Evolutionary conservation across 2,888 invertebrate genomes (phyloP).

Genomic region (Tyria jacobaeae): DNA sequence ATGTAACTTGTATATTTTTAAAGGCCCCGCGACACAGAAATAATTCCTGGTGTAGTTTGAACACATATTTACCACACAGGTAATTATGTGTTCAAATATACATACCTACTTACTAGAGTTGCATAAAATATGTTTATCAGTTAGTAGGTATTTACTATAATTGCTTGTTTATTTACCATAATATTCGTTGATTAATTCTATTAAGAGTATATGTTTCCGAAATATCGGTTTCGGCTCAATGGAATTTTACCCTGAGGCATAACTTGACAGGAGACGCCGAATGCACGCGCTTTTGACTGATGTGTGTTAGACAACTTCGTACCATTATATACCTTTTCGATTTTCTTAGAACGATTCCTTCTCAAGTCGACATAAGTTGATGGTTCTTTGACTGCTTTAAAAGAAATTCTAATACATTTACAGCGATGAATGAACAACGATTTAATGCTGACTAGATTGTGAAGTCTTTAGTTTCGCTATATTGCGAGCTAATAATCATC

Average conservation of each 20-base stretch:
- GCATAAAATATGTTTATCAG: too few relatives aligned
- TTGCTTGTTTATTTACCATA: constrained; percentile 17
- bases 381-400: constrained; percentile 11
- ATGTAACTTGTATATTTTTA: too few relatives aligned
- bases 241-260: constrained; percentile 61
- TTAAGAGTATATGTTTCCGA: constrained; percentile 53
- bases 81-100: too few relatives aligned
- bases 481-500: constrained; percentile 29
- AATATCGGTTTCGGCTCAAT: constrained; percentile 60
- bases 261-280: constrained; percentile 73
- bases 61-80: too few relatives aligned
- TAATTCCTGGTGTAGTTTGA: too few relatives aligned
- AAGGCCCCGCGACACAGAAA: too few relatives aligned
- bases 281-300: constrained; percentile 70
- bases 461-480: constrained; percentile 5
- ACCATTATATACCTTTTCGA: constrained; percentile 48
- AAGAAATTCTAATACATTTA: not conserved
- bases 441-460: not conserved
- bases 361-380: constrained; percentile 36
- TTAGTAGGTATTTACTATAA: not conserved
- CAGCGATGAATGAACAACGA: constrained; percentile 38
- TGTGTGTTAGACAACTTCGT: constrained; percentile 66
- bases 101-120: too few relatives aligned
- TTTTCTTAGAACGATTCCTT: constrained; percentile 18
- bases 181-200: constrained; percentile 34